Evolutionary conservation across 2,888 invertebrate genomes (phyloP).

Genomic region (Xestia xanthographa): DNA sequence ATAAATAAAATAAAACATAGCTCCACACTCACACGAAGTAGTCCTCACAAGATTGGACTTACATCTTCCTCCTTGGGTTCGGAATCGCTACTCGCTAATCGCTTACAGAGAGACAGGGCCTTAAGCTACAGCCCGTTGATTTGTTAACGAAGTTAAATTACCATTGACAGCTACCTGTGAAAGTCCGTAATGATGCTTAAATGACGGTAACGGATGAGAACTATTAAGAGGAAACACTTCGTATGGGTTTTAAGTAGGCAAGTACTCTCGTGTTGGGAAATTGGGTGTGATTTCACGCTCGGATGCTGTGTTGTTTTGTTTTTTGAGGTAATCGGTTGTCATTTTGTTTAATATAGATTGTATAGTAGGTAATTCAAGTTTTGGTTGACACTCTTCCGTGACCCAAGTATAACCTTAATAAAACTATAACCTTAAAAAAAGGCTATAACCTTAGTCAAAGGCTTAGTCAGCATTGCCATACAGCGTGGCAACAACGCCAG

Average conservation of each 20-base stretch:
- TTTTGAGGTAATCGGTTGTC: constrained; percentile 3
- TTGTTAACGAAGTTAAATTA: constrained; percentile 68
- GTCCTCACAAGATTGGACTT: too few species aligned
- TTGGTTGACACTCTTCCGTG: too few species aligned
- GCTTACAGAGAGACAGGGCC: not conserved
- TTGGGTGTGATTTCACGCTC: constrained; percentile 45
- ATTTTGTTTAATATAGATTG: not conserved
- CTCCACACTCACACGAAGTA: too few species aligned
- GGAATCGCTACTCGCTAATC: not conserved
- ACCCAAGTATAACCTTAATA: too few species aligned
- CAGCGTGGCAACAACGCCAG: too few species aligned
- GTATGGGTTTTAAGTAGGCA: constrained; percentile 28
- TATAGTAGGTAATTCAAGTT: not conserved
- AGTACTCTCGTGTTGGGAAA: constrained; percentile 21
- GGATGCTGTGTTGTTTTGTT: not conserved
- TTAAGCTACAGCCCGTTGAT: constrained; percentile 50
- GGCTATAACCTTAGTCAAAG: too few species aligned
- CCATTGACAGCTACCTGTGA: constrained; percentile 65
- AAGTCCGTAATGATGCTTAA: constrained; percentile 47
- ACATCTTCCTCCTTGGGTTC: too few species aligned
- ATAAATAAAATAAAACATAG: too few species aligned
- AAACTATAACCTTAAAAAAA: too few species aligned
- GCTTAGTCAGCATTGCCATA: too few species aligned
- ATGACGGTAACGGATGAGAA: constrained; percentile 41
- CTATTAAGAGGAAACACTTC: constrained; percentile 56